These are phyloP conservation scores for Solea senegalensis DNA, from an alignment of 2,113 vertebrate species.

Conservation along the genomic window DNA sequence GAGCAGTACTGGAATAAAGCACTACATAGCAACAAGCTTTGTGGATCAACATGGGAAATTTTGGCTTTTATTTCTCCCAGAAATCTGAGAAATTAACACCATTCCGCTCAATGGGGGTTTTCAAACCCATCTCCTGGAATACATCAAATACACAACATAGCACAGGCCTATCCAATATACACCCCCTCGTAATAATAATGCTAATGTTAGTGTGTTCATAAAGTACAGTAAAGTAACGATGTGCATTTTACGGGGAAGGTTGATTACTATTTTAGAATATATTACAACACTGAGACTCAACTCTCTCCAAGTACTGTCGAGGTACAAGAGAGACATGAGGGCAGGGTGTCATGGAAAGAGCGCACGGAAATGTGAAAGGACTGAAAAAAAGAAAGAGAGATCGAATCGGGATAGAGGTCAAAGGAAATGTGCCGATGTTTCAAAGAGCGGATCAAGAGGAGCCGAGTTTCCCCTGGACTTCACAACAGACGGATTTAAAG, in stretches of 20 bases:
- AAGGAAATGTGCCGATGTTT: constrained; percentile 33
- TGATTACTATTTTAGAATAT: constrained; percentile 47
- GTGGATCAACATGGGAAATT: constrained; percentile 65
- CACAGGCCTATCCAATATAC: constrained; percentile 68
- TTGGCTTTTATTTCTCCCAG: constrained; percentile 78
- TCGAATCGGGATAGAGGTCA: constrained; percentile 40
- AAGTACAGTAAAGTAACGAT: constrained; percentile 67
- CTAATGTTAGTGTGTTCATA: constrained; percentile 63
- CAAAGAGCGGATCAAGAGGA: constrained; percentile 51
- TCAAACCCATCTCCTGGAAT: constrained; percentile 69
- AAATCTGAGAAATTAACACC: constrained; percentile 77
- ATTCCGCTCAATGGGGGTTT: constrained; percentile 67
- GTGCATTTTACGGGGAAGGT: constrained; percentile 60
- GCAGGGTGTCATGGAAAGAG: constrained; percentile 34
- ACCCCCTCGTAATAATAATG: constrained; percentile 48
- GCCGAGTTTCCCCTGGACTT: constrained; percentile 30
- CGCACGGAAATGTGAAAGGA: constrained; percentile 19
- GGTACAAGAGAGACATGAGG: constrained; percentile 45
- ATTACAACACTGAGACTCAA: constrained; percentile 58
- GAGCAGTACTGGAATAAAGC: constrained; percentile 56
- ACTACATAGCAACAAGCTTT: constrained; percentile 68
- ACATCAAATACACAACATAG: constrained; percentile 72
- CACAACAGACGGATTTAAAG: constrained; percentile 42
- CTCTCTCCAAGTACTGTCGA: constrained; percentile 34
- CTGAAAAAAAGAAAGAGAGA: constrained; percentile 45